Conservation (phyloP, 2,113 vertebrate species). For the Taurulus bubalis region DNA sequence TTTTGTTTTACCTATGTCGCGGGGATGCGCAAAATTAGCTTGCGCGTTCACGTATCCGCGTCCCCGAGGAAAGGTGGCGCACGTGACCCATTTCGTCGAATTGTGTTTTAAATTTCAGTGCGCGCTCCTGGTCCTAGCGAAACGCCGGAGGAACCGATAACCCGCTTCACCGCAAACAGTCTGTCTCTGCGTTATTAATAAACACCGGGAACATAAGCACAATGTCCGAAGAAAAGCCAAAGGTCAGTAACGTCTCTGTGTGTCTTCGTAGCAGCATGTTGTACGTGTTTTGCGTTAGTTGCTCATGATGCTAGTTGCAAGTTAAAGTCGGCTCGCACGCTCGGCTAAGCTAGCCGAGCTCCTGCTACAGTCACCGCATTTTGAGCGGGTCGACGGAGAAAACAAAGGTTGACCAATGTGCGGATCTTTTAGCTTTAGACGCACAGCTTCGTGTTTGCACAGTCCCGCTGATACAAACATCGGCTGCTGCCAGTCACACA, state of each 20-base stretch:
- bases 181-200: constrained; percentile 7
- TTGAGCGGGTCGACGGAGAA: constrained; percentile 77
- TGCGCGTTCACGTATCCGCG: constrained; percentile 75
- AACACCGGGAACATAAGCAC: constrained; percentile 39
- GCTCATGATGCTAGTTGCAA: neutral
- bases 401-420: constrained; percentile 77
- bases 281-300: neutral
- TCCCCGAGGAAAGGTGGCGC: constrained; percentile 62
- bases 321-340: constrained; percentile 35
- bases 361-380: constrained; percentile 57
- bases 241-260: constrained; percentile 80
- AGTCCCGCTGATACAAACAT: rapidly evolving
- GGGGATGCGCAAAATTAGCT: constrained; percentile 59
- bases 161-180: constrained; percentile 32
- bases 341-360: constrained; percentile 59
- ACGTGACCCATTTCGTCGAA: constrained; percentile 84
- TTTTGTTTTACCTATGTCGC: constrained; percentile 34
- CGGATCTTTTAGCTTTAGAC: constrained; percentile 57
- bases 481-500: rapidly evolving
- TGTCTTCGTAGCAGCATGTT: no score
- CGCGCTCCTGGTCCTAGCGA: constrained; percentile 80
- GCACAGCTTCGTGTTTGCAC: neutral
- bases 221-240: constrained; percentile 94
- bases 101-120: constrained; percentile 72
- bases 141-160: constrained; percentile 73